Evolutionary conservation across 1,140 invertebrate genomes (phyloP).

Genomic region (Temnothorax longispinosus): DNA sequence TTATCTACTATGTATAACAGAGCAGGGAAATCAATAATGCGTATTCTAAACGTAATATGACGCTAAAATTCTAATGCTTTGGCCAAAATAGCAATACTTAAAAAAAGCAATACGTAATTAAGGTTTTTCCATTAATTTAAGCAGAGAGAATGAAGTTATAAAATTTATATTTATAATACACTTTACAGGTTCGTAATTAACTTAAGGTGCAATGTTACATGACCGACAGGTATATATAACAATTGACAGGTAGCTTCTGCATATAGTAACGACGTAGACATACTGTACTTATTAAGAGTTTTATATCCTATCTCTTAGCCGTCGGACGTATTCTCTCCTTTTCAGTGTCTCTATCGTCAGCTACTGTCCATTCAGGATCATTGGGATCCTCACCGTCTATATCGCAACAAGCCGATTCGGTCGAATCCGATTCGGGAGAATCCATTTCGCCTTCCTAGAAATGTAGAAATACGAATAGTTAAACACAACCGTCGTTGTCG

Average conservation of each 20-base stretch:
- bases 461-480: constrained; percentile 65
- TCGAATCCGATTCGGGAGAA: constrained; percentile 87
- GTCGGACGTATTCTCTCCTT: constrained; percentile 85
- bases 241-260: constrained; percentile 84
- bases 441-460: constrained; percentile 82
- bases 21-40: constrained; percentile 63
- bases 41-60: constrained; percentile 65
- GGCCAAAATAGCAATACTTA: constrained; percentile 80
- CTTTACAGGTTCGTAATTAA: constrained; percentile 86
- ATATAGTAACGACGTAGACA: constrained; percentile 80
- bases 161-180: constrained; percentile 87
- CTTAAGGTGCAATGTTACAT: constrained; percentile 84
- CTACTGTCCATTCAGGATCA: constrained; percentile 92
- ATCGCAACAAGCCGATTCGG: constrained; percentile 87
- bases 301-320: constrained; percentile 85
- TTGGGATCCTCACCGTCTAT: constrained; percentile 91
- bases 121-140: constrained; percentile 79
- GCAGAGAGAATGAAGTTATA: constrained; percentile 84
- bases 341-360: constrained; percentile 82
- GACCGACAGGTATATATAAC: constrained; percentile 84
- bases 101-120: constrained; percentile 78
- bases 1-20: constrained; percentile 61
- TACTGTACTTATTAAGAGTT: constrained; percentile 78
- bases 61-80: constrained; percentile 75
- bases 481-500: constrained; percentile 42